phyloP scores from a whole-genome alignment of 2,113 vertebrate species.

The Empidonax alnorum region DNA sequence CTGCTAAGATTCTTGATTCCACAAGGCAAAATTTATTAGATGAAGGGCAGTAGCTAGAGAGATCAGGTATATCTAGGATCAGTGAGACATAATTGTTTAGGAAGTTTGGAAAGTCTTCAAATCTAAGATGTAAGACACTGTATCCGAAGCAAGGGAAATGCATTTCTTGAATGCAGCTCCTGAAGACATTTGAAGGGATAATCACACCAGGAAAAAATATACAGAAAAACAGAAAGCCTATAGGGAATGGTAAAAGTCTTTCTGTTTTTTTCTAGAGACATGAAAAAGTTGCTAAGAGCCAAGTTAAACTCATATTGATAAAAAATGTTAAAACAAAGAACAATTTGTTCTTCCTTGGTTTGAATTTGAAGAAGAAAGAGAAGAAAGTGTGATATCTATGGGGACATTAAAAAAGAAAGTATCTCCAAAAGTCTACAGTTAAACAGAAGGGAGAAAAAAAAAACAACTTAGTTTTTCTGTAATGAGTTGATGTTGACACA shows the following conservation, averaged over 20 bases:
- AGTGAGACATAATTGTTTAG: neutral
- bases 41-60: neutral
- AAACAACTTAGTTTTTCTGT: neutral
- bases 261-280: neutral
- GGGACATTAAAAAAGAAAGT: neutral
- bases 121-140: neutral
- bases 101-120: neutral
- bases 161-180: neutral
- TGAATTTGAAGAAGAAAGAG: neutral
- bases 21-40: neutral
- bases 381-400: neutral
- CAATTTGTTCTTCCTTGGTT: neutral
- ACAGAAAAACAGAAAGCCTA: neutral
- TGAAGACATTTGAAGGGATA: neutral
- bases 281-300: neutral
- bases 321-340: conserved; percentile 10
- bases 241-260: neutral
- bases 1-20: neutral
- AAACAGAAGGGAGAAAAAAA: neutral
- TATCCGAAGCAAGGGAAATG: neutral
- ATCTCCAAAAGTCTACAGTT: neutral
- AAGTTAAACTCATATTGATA: neutral
- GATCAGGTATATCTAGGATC: neutral
- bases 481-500: neutral
- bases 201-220: neutral